Conservation (phyloP, 2,113 vertebrate genomes). For the Taxidea taxus region DNA sequence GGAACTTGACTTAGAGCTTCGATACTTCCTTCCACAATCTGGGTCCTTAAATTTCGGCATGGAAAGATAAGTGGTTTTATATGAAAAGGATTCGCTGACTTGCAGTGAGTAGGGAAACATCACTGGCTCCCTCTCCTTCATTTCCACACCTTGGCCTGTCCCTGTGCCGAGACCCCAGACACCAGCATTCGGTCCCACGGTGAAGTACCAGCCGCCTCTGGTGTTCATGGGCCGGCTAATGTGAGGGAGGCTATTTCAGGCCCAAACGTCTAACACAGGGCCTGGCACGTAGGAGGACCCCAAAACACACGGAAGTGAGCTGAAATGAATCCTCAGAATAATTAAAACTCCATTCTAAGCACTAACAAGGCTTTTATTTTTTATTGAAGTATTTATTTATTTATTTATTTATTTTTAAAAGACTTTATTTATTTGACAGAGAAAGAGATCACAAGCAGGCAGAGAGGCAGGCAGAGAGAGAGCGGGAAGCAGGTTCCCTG, state of each 20-base stretch:
- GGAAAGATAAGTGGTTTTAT: not conserved
- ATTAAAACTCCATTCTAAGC: not conserved
- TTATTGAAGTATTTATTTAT: too few species aligned
- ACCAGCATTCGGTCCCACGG: not conserved
- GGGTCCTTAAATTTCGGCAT: not conserved
- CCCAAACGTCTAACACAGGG: not conserved
- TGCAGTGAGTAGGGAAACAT: not conserved
- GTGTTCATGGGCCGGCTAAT: not conserved
- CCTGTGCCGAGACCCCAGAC: not conserved
- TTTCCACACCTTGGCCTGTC: not conserved
- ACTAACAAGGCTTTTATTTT: not conserved
- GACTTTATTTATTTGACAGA: too few species aligned
- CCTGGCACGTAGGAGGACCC: not conserved
- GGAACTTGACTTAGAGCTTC: not conserved
- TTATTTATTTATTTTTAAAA: too few species aligned
- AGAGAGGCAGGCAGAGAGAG: too few species aligned
- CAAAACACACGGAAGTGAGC: not conserved
- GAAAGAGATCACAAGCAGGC: too few species aligned
- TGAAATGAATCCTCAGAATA: not conserved
- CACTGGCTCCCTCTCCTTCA: not conserved
- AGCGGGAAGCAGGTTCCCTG: too few species aligned
- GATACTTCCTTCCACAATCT: not conserved
- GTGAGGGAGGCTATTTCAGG: not conserved
- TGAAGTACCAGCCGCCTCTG: not conserved
- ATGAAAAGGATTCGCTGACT: not conserved